Conservation (phyloP, 1,140 invertebrate species). For the Drosophila asahinai region DNA sequence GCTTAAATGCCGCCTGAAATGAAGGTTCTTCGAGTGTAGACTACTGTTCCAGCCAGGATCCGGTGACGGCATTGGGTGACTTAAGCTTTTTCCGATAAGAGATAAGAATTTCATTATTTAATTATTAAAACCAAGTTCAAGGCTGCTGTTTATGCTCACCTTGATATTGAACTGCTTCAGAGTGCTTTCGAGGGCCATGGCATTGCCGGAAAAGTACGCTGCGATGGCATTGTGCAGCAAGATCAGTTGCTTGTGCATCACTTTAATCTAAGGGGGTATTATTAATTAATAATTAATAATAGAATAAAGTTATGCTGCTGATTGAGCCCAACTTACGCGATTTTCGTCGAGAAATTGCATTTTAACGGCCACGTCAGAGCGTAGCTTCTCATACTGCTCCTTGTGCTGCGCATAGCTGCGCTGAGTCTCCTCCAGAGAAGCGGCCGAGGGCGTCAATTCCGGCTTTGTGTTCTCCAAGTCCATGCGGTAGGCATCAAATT, state of each 20-base stretch:
- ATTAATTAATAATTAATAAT: no score
- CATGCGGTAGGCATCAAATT: constrained; percentile 98
- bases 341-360: constrained; percentile 98
- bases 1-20: constrained; percentile 37
- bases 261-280: constrained; percentile 92
- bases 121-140: neutral
- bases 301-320: no score
- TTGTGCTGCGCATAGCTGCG: constrained; percentile 94
- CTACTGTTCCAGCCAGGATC: constrained; percentile 85
- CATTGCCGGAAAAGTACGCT: constrained; percentile 98
- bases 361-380: constrained; percentile 97
- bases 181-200: constrained; percentile 96
- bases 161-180: constrained; percentile 98
- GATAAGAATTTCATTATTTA: neutral
- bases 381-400: constrained; percentile 95
- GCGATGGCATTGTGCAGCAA: constrained; percentile 98
- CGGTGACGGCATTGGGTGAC: constrained; percentile 77
- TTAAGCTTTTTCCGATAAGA: constrained; percentile 64
- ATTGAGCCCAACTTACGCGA: constrained; percentile 88
- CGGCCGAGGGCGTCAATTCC: constrained; percentile 87
- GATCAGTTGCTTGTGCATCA: constrained; percentile 98
- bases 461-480: constrained; percentile 92
- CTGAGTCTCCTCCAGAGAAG: constrained; percentile 93
- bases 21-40: constrained; percentile 25
- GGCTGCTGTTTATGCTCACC: constrained; percentile 29